Conservation (phyloP, 2,797 vertebrate genomes). For the Sitta carolinensis region DNA sequence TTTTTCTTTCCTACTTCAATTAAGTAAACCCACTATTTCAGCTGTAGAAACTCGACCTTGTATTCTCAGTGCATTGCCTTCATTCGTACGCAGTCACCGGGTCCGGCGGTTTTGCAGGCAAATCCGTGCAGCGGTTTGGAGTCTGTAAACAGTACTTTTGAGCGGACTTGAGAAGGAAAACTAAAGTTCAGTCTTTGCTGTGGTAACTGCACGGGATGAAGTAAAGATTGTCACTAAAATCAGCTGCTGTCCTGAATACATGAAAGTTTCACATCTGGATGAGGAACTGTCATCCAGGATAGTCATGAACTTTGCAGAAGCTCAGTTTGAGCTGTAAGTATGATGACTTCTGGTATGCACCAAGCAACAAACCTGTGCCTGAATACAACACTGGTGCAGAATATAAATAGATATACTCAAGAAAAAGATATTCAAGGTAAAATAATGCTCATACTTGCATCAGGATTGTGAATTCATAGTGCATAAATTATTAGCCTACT, state of each 20-base stretch:
- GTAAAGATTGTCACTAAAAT: not conserved
- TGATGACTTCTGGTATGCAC: not conserved
- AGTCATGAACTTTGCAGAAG: not conserved
- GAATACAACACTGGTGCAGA: not conserved
- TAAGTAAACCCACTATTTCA: not conserved
- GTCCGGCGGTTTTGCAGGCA: not conserved
- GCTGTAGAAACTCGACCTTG: not conserved
- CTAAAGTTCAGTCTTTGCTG: not conserved
- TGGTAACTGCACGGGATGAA: not conserved
- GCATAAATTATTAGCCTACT: not conserved
- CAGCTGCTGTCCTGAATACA: not conserved
- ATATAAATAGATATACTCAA: not conserved
- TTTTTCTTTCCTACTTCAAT: not conserved
- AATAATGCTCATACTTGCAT: not conserved
- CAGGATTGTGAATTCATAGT: not conserved
- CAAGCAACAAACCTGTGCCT: not conserved
- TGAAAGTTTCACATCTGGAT: not conserved
- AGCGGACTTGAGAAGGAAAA: not conserved
- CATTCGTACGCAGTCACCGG: not conserved
- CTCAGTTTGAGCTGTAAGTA: conserved; percentile 44
- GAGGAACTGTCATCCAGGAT: not conserved
- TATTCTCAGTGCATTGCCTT: not conserved
- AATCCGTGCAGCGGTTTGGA: not conserved
- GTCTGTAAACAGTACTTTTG: not conserved
- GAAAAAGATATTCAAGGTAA: not conserved